Evolutionary conservation across 64 coral and sea anemone genomes (phyloP).

Genomic region (Montipora foliosa): DNA sequence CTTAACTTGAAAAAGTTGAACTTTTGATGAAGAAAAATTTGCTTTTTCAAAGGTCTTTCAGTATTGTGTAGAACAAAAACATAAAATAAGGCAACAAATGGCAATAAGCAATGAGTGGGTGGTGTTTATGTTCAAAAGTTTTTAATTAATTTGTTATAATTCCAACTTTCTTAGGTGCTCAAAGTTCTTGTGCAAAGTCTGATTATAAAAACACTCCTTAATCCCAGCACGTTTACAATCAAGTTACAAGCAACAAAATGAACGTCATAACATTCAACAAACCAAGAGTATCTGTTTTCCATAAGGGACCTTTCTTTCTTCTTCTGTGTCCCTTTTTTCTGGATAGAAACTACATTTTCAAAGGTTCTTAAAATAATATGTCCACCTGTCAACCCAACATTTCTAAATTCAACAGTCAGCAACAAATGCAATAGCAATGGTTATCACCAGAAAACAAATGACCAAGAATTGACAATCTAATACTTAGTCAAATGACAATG

Average conservation of each 20-base stretch:
- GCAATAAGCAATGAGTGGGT: no score
- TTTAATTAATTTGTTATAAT: no score
- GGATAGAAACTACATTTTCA: constrained; percentile 10
- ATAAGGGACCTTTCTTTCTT: constrained; percentile 26
- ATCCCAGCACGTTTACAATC: constrained; percentile 20
- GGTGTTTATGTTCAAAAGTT: no score
- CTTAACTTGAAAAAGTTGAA: constrained; percentile 20
- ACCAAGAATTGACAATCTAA: background rate
- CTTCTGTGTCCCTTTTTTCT: constrained; percentile 23
- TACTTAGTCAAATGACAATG: constrained; percentile 42
- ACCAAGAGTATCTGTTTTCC: constrained; percentile 23
- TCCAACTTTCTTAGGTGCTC: no score
- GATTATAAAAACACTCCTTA: background rate
- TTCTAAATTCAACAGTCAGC: constrained; percentile 8
- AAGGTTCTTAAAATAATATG: constrained; percentile 24
- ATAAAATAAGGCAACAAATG: no score
- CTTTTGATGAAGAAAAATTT: constrained; percentile 29
- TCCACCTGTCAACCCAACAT: constrained; percentile 29
- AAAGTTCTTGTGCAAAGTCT: no score
- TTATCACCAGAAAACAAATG: constrained; percentile 10
- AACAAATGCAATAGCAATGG: constrained; percentile 13
- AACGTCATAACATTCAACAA: constrained; percentile 32
- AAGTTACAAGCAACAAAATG: constrained; percentile 17
- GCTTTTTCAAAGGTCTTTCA: background rate
- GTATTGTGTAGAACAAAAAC: no score